Base-by-base conservation (phyloP, 2,113 vertebrate species). In the Gadus macrocephalus region DNA sequence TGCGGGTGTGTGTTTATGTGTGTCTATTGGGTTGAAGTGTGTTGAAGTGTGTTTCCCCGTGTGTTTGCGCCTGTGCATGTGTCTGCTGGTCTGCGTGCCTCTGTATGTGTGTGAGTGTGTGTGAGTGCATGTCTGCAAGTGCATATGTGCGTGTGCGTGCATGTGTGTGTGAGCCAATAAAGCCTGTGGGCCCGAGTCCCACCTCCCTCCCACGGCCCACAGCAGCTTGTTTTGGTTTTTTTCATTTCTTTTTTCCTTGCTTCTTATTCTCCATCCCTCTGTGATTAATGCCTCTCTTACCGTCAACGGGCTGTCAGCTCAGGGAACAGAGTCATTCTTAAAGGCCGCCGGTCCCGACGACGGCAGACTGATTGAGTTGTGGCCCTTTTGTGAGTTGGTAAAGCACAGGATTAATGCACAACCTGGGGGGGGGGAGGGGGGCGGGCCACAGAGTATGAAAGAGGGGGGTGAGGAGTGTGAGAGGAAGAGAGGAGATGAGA, bases 301-400 rank as follows among this genome's bases (percentile, higher is more conserved):
- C 82, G 76, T 88, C 80, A 64, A 62, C 79, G 75, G 77, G 73
- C 88, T 90, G 86, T 77, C 85, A 72, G 53, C 83, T 91, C 78
- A 2, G 78, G 84, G 89, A 80, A 76, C 71, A 64, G 62, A 83
- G 77, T 81, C 85, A 81, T 90, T 87, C 90, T 89, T 80, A 91
- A 79, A 88, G 56, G 75, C 75, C 56, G 77, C 87, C 22, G 83
- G 84, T 85, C 73, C 70, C 58, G 66, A 77, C 85, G 86, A 88
- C 81, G 75, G 71, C 81, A 89, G 82, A 88, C 86, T 89, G 89
- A 91, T 91, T 91, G 88, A 91, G 88, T 86, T 80, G 85, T 86
- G 85, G 87, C 79, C 87, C 88, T 88, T 90, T 90, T 87, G 78
- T 87, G 89, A 91, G 88, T 86, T 85, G 85, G 83, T 88, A 87